A percentile compares a stretch with the other conserved stretches of the same genome.
Evolutionary conservation across 2,113 vertebrate species (phyloP).

Genomic region (Gobiocypris rarus): DNA sequence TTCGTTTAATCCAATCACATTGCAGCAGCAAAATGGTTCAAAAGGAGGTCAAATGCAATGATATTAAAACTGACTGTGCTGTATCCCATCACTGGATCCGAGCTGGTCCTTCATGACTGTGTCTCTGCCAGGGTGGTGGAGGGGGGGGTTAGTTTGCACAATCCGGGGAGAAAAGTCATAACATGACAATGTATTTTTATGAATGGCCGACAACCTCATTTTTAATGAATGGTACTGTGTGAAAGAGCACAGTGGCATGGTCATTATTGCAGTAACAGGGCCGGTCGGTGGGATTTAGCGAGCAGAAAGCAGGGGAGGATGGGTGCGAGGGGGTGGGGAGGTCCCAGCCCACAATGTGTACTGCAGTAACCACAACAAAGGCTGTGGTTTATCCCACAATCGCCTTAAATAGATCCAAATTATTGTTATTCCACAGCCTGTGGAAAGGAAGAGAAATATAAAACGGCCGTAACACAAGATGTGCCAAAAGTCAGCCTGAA

Average conservation of each 20-base stretch:
- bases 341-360: slow-evolving; percentile 81
- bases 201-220: slow-evolving; percentile 56
- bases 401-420: slow-evolving; percentile 89
- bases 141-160: background rate
- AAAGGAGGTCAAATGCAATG: slow-evolving; percentile 52
- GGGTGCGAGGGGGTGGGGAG: slow-evolving; percentile 57
- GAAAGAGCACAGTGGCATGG: slow-evolving; percentile 39
- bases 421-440: slow-evolving; percentile 86
- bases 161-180: slow-evolving; percentile 12
- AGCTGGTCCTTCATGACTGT: slow-evolving; percentile 29
- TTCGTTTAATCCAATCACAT: slow-evolving; percentile 60
- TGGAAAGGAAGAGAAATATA: slow-evolving; percentile 82
- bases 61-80: slow-evolving; percentile 55
- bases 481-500: slow-evolving; percentile 72
- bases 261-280: slow-evolving; percentile 51
- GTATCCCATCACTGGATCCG: slow-evolving; percentile 42
- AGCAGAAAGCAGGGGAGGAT: slow-evolving; percentile 47
- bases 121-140: slow-evolving; percentile 10
- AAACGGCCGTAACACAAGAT: slow-evolving; percentile 74
- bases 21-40: slow-evolving; percentile 54
- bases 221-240: slow-evolving; percentile 58
- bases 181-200: slow-evolving; percentile 57
- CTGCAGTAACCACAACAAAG: slow-evolving; percentile 93
- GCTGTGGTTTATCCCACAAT: slow-evolving; percentile 90
- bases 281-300: slow-evolving; percentile 51